phyloP scores from a whole-genome alignment of 1,140 invertebrate species.

The Teleogryllus occipitalis region DNA sequence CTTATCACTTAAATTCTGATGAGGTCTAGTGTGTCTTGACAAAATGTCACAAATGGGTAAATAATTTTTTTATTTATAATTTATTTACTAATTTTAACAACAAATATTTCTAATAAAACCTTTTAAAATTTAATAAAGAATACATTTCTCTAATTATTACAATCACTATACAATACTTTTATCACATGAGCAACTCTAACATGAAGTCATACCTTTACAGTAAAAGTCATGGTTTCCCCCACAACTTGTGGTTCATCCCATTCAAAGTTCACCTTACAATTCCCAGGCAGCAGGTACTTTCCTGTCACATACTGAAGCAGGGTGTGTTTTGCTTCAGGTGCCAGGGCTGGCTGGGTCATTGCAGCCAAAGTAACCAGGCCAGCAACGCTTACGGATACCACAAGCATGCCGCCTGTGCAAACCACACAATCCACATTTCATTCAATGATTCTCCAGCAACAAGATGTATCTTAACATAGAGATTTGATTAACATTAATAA shows the following conservation, averaged over 20 bases:
- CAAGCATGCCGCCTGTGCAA: constrained; percentile 65
- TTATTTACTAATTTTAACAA: no score
- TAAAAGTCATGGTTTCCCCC: constrained; percentile 83
- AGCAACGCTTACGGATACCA: constrained; percentile 75
- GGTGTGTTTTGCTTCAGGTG: constrained; percentile 78
- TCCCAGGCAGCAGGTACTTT: constrained; percentile 78
- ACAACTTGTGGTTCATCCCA: constrained; percentile 82
- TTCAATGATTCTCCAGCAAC: background rate
- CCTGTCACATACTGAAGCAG: constrained; percentile 85
- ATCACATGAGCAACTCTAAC: no score
- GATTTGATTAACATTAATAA: background rate
- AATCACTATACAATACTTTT: no score
- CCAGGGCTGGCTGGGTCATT: constrained; percentile 76
- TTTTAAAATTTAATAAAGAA: no score
- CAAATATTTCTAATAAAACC: no score
- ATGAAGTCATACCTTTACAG: constrained; percentile 61
- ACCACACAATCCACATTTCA: background rate
- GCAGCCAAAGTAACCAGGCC: constrained; percentile 76
- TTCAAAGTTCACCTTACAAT: constrained; percentile 74
- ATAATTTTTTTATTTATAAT: no score
- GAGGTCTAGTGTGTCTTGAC: no score
- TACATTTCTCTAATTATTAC: no score
- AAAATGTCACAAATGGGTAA: no score
- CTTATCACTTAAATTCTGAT: no score
- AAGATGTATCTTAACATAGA: background rate